These are phyloP conservation scores for Heterotis niloticus DNA, from an alignment of 2,113 vertebrate genomes.

Conservation along the genomic window DNA sequence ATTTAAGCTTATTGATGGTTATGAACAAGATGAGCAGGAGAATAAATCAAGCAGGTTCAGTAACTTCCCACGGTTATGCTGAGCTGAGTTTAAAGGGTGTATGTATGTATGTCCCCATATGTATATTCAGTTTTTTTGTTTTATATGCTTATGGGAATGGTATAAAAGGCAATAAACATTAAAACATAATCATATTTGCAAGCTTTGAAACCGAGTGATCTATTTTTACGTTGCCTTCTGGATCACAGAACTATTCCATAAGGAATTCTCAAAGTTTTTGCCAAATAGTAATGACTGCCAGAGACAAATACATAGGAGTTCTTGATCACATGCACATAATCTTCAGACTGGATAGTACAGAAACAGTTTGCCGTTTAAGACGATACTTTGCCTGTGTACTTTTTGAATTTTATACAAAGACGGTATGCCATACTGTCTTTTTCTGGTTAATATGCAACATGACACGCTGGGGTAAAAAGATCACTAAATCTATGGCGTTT, in stretches of 20 bases:
- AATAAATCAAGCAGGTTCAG: not conserved
- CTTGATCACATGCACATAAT: not conserved
- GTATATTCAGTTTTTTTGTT: not conserved
- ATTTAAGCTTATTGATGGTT: not conserved
- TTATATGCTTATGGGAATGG: conserved; percentile 9
- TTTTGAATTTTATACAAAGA: too few species aligned
- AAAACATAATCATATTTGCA: not conserved
- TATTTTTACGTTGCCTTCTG: not conserved
- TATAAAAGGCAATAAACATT: conserved; percentile 20
- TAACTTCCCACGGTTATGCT: not conserved
- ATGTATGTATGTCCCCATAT: not conserved
- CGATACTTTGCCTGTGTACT: too few species aligned
- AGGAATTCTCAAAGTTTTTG: not conserved
- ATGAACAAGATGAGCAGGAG: not conserved
- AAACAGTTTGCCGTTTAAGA: too few species aligned
- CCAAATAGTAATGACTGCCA: not conserved
- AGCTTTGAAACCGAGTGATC: not conserved
- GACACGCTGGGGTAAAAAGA: too few species aligned
- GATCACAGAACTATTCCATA: not conserved
- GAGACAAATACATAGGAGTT: not conserved
- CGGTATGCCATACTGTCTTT: too few species aligned
- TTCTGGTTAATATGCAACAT: too few species aligned
- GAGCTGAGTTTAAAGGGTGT: not conserved
- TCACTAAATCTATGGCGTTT: too few species aligned
- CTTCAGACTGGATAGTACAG: not conserved